Evolutionary conservation across 2,888 invertebrate genomes (phyloP).

Genomic region (Drosophila prolongata): DNA sequence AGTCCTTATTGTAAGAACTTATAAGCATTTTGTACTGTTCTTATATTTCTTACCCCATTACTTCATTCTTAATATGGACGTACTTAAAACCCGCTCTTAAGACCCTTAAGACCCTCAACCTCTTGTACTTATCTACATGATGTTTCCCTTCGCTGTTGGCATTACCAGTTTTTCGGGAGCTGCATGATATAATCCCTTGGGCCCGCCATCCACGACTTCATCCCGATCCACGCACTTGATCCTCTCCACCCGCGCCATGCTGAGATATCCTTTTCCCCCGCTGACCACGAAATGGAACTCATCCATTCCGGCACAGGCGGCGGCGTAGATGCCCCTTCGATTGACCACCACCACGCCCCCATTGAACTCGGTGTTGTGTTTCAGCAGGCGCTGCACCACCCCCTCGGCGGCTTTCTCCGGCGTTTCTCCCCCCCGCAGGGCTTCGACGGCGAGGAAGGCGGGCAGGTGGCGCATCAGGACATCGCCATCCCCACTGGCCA

Average conservation of each 20-base stretch:
- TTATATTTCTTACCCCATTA: too few relatives aligned
- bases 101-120: not conserved
- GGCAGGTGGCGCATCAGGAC: constrained; percentile 98
- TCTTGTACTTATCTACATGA: not conserved
- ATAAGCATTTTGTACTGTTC: too few relatives aligned
- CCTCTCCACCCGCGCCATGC: constrained; percentile 25
- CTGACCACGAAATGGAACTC: constrained; percentile 87
- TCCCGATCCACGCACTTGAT: constrained; percentile 19
- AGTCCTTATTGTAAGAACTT: too few relatives aligned
- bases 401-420: constrained; percentile 90
- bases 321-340: constrained; percentile 91
- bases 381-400: constrained; percentile 90
- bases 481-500: constrained; percentile 97
- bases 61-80: not conserved
- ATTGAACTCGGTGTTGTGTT: constrained; percentile 91
- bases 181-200: not conserved
- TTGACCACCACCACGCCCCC: constrained; percentile 93
- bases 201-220: constrained; percentile 20
- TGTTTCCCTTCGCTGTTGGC: not conserved
- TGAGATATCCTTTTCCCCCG: constrained; percentile 2
- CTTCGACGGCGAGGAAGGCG: constrained; percentile 95
- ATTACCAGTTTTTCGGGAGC: constrained; percentile 4
- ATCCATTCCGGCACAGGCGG: constrained; percentile 91
- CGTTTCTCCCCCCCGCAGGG: constrained; percentile 91
- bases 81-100: not conserved